Evolutionary conservation across 2,888 invertebrate species (phyloP).

Genomic region (Poecilus cupreus): DNA sequence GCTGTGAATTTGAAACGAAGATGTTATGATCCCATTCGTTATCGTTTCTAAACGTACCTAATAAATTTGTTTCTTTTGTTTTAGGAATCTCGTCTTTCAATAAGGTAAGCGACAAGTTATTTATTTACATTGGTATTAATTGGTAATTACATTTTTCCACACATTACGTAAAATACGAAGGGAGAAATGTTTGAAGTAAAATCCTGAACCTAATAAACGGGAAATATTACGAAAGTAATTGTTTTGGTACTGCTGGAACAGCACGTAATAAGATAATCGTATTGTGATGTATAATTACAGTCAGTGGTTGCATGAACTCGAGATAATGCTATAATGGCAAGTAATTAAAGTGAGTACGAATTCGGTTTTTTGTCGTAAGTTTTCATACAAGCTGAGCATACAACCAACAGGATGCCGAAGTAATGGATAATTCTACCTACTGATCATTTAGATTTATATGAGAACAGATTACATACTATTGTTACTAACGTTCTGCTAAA

Average conservation of each 20-base stretch:
- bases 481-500: slow-evolving; percentile 8
- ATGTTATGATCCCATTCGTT: too few species aligned
- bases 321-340: slow-evolving; percentile 53
- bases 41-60: too few species aligned
- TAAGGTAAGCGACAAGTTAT: too few species aligned
- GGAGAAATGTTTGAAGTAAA: too few species aligned
- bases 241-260: slow-evolving; percentile 15
- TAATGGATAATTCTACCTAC: slow-evolving; percentile 43
- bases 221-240: too few species aligned
- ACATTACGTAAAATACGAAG: too few species aligned
- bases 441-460: slow-evolving; percentile 45
- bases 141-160: too few species aligned
- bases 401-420: slow-evolving; percentile 34
- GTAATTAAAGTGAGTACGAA: slow-evolving; percentile 50
- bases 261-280: slow-evolving; percentile 48
- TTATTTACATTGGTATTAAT: too few species aligned
- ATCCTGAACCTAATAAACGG: too few species aligned
- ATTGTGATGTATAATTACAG: slow-evolving; percentile 54
- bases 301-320: slow-evolving; percentile 30
- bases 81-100: too few species aligned
- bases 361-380: slow-evolving; percentile 39
- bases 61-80: too few species aligned
- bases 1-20: too few species aligned
- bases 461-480: slow-evolving; percentile 36
- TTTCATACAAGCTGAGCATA: not conserved